phyloP scores from a whole-genome alignment of 2,888 invertebrate genomes.

The Acanthococcus lagerstroemiae region DNA sequence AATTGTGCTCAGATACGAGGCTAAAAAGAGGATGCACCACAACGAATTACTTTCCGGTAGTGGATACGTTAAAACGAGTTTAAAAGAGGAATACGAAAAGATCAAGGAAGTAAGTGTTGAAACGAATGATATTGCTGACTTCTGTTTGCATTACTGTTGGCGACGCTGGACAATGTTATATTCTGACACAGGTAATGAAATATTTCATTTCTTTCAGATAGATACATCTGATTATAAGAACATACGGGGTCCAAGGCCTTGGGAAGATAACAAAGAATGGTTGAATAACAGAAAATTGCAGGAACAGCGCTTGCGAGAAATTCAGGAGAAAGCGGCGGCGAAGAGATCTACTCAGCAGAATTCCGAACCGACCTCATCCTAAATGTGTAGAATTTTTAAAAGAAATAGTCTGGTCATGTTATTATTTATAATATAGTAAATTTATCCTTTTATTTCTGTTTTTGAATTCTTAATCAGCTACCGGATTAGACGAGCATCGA shows the following conservation, averaged over 20 bases:
- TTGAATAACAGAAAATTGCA: background rate
- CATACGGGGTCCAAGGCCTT: conserved; percentile 71
- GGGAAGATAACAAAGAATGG: conserved; percentile 51
- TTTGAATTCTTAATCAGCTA: too few relatives aligned
- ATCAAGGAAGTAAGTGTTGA: background rate
- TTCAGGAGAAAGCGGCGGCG: background rate
- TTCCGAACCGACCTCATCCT: background rate
- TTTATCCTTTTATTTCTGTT: too few relatives aligned
- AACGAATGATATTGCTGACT: too few relatives aligned
- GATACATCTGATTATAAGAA: conserved; percentile 80
- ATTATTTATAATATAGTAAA: too few relatives aligned
- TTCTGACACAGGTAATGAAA: background rate
- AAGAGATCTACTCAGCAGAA: background rate
- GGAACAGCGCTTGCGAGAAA: conserved; percentile 9
- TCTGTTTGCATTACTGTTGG: too few relatives aligned
- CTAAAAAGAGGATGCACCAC: too few relatives aligned
- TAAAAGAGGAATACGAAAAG: conserved; percentile 13
- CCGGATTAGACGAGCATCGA: too few relatives aligned
- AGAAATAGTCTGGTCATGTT: too few relatives aligned
- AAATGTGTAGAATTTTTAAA: too few relatives aligned
- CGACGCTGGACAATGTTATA: background rate
- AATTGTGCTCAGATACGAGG: too few relatives aligned
- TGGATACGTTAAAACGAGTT: too few relatives aligned
- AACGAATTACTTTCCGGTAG: too few relatives aligned
- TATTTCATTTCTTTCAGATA: conserved; percentile 41